phyloP scores from a whole-genome alignment of 2,888 invertebrate species.

The Eustalomyia histrio region DNA sequence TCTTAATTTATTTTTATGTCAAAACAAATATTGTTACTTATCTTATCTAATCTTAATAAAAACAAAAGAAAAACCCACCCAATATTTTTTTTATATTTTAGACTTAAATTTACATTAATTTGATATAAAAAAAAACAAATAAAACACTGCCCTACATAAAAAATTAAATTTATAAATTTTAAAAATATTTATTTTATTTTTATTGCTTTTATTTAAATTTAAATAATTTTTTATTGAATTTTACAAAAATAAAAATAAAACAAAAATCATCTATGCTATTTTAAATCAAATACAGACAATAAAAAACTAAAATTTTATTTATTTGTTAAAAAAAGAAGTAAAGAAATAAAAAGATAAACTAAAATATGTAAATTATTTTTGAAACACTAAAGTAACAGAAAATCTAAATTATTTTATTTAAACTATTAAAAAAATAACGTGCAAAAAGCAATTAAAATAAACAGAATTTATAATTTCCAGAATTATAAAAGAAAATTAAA shows the following conservation, averaged over 20 bases:
- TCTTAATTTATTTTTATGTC: not conserved
- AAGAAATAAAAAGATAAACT: constrained; percentile 24
- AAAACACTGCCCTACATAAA: constrained; percentile 61
- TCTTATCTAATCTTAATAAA: constrained; percentile 19
- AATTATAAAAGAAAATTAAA: constrained; percentile 7
- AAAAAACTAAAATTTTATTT: constrained; percentile 29
- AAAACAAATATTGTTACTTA: not conserved
- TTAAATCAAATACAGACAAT: constrained; percentile 62
- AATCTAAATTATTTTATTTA: constrained; percentile 32
- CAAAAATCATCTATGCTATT: constrained; percentile 63
- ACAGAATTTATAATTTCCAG: constrained; percentile 15
- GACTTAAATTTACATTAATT: constrained; percentile 40
- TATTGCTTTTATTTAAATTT: constrained; percentile 31
- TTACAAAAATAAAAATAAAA: constrained; percentile 26
- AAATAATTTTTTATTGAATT: not conserved
- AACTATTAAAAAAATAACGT: constrained; percentile 6
- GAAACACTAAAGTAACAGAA: constrained; percentile 23
- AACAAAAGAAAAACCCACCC: constrained; percentile 48
- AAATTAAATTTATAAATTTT: not conserved
- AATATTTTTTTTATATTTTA: constrained; percentile 51
- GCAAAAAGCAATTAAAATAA: constrained; percentile 46
- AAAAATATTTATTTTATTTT: constrained; percentile 18
- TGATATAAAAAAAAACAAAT: constrained; percentile 68
- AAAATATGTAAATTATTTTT: constrained; percentile 45
- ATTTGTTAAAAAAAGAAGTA: constrained; percentile 14